Evolutionary conservation across 2,113 vertebrate genomes (phyloP).

Genomic region (Oreotrochilus melanogaster): DNA sequence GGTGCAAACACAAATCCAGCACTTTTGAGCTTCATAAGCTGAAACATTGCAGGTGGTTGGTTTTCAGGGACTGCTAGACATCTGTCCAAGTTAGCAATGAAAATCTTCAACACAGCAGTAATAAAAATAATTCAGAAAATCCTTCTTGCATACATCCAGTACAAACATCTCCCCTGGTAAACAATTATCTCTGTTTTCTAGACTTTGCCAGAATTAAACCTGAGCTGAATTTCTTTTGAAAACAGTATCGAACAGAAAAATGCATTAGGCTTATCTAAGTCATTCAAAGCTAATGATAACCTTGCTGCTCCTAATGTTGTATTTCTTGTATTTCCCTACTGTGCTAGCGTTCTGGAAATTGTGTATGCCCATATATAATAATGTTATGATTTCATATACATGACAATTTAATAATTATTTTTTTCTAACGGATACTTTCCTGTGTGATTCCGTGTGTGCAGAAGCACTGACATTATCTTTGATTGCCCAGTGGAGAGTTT

Average conservation of each 20-base stretch:
- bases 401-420: neutral
- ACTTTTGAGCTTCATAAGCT: neutral
- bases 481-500: neutral
- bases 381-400: neutral
- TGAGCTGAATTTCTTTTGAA: neutral
- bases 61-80: constrained; percentile 41
- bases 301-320: neutral
- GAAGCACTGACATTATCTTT: neutral
- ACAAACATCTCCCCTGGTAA: neutral
- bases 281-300: neutral
- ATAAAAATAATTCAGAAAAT: neutral
- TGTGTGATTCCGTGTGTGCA: neutral
- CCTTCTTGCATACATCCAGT: neutral
- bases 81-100: neutral
- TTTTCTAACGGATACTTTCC: neutral
- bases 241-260: neutral
- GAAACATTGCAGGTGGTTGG: neutral
- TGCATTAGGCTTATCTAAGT: neutral
- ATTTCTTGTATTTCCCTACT: neutral
- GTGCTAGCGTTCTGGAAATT: neutral
- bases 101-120: neutral
- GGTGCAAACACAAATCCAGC: neutral
- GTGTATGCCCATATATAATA: neutral
- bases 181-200: neutral
- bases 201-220: neutral